phyloP scores from a whole-genome alignment of 2,888 invertebrate species.

The Rhagonycha fulva region DNA sequence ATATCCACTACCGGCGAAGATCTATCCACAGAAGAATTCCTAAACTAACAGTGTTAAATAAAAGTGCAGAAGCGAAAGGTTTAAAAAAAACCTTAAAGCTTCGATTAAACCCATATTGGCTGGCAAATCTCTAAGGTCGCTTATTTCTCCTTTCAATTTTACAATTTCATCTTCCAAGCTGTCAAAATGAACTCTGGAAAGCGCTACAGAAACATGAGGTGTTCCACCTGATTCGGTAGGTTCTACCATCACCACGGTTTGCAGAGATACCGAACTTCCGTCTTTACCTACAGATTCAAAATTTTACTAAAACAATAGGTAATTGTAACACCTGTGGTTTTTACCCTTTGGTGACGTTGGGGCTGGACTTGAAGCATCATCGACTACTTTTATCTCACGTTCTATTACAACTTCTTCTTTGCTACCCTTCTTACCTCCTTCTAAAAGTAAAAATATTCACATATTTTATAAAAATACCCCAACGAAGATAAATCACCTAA shows the following conservation, averaged over 20 bases:
- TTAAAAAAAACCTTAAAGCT: slow-evolving; percentile 42
- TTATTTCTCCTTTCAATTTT: slow-evolving; percentile 49
- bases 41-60: neutral
- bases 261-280: neutral
- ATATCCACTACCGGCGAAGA: slow-evolving; percentile 60
- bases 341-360: neutral
- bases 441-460: neutral
- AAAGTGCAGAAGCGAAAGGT: neutral
- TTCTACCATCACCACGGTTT: slow-evolving; percentile 36
- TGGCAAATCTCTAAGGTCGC: slow-evolving; percentile 51
- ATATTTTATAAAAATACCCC: neutral
- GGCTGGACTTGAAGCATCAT: slow-evolving; percentile 5
- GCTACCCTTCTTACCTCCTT: neutral
- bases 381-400: slow-evolving; percentile 25
- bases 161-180: slow-evolving; percentile 51
- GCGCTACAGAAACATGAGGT: slow-evolving; percentile 44
- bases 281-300: neutral
- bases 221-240: slow-evolving; percentile 21
- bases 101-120: slow-evolving; percentile 54
- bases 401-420: slow-evolving; percentile 26
- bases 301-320: neutral
- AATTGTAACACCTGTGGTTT: neutral
- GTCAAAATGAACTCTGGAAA: slow-evolving; percentile 45
- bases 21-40: neutral
- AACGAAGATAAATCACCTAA: neutral